Base-by-base conservation (phyloP, 2,797 vertebrate genomes). In the Lepus oiostolus region DNA sequence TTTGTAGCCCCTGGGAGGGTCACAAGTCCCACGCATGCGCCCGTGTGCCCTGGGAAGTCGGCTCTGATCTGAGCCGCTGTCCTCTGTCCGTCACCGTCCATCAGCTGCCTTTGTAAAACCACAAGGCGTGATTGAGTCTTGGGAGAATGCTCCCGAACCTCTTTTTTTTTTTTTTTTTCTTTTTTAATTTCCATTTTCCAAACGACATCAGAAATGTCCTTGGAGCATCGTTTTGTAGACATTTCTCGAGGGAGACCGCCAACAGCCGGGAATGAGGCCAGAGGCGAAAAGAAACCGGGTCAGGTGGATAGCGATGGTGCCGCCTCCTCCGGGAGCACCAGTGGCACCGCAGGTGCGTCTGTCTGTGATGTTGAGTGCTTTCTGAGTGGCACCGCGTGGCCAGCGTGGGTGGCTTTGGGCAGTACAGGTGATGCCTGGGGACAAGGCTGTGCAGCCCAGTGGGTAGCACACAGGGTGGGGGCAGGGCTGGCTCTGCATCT, bases 211-310 rank as follows among this genome's bases (percentile, higher is more conserved):
- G 62, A 90, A 79, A 16, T 85, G 65, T 85, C 62, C 84, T 96
- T 72, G 16, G 71, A 70, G 32, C 65, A 42, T 47, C n/a, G 4
- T 75, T 86, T 76, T 54, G 88, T 95, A 90, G 75, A 81, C 91
- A 83, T 91, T 91, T 95, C 95, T 84, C 86, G 11, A 72, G 91
- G 91, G 95, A 91, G 85, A 67, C 50, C 77, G 82, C 82, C 88
- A 85, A 70, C 83, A 86, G 28, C 76, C 76, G 80, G 83, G 65
- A 95, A 97, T 8, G 75, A 96, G 96, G 94, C 86, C 95, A 95
- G 90, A 83, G 60, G 85, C 50, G 32, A 90, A 91, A 83, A 21
- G 62, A 91, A 95, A 92, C 4, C 14, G 75, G 81, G 94, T 92
- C 96, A 92, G 62, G 62, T 94, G 95, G 76, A 22, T 32, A 68